These are phyloP conservation scores for Perizoma flavofasciatum DNA, from an alignment of 2,888 invertebrate species.

Conservation along the genomic window DNA sequence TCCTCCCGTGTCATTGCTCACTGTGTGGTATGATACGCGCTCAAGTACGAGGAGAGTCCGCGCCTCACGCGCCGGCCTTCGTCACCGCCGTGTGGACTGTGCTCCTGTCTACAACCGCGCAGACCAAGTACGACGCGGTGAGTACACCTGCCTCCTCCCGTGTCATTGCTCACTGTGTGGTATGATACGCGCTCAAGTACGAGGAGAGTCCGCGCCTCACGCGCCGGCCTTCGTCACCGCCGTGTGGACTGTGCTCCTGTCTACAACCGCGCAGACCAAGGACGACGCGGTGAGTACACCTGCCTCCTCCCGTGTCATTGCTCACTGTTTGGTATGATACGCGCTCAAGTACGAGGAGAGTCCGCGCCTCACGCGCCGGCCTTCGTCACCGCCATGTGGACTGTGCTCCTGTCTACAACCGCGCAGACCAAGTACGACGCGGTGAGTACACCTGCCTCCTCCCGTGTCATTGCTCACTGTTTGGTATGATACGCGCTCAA, in stretches of 20 bases:
- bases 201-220: slow-evolving; percentile 92
- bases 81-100: slow-evolving; percentile 98
- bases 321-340: neutral
- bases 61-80: slow-evolving; percentile 93
- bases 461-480: too few species aligned
- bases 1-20: neutral
- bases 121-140: slow-evolving; percentile 96
- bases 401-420: slow-evolving; percentile 92
- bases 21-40: neutral
- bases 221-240: slow-evolving; percentile 96
- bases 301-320: neutral
- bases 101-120: slow-evolving; percentile 91
- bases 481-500: too few species aligned
- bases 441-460: too few species aligned
- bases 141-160: slow-evolving; percentile 37
- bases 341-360: slow-evolving; percentile 74
- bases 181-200: neutral
- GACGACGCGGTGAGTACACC: slow-evolving; percentile 90
- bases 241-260: slow-evolving; percentile 95
- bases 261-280: slow-evolving; percentile 93
- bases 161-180: neutral
- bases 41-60: slow-evolving; percentile 86
- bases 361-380: slow-evolving; percentile 94
- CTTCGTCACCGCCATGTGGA: slow-evolving; percentile 98
- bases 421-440: slow-evolving; percentile 95